Evolutionary conservation across 2,113 vertebrate genomes (phyloP).

Genomic region (Dasyurus viverrinus): DNA sequence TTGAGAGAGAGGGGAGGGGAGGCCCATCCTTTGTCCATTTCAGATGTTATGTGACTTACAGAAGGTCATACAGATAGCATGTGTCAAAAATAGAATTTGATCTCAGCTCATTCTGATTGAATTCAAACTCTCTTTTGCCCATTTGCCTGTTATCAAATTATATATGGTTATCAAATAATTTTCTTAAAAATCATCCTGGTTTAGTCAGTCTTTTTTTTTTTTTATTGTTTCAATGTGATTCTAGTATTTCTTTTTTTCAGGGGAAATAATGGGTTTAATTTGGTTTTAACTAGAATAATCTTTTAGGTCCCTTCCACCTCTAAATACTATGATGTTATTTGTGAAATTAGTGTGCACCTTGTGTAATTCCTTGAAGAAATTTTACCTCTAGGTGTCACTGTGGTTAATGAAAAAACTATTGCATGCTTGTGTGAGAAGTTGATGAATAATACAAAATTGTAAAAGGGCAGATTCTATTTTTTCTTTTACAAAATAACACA

Average conservation of each 20-base stretch:
- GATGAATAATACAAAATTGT: neutral
- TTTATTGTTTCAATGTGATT: neutral
- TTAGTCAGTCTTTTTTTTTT: neutral
- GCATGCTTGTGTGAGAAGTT: neutral
- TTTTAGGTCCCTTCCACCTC: neutral
- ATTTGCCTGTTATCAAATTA: neutral
- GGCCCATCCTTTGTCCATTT: no score
- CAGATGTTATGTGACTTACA: neutral
- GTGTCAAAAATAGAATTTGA: neutral
- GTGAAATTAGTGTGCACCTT: neutral
- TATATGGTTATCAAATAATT: neutral
- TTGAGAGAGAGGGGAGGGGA: no score
- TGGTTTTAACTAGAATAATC: neutral
- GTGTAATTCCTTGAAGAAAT: neutral
- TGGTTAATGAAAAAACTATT: neutral
- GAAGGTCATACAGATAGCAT: neutral
- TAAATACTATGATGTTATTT: neutral
- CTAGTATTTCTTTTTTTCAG: rapidly evolving
- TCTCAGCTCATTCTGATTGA: neutral
- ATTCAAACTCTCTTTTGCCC: neutral
- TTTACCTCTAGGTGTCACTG: conserved; percentile 52
- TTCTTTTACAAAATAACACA: neutral
- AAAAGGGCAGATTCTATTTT: neutral
- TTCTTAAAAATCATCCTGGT: neutral
- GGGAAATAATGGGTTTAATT: neutral